These are phyloP conservation scores for Craterocephalus amniculus DNA, from an alignment of 2,797 vertebrate species.

Conservation along the genomic window DNA sequence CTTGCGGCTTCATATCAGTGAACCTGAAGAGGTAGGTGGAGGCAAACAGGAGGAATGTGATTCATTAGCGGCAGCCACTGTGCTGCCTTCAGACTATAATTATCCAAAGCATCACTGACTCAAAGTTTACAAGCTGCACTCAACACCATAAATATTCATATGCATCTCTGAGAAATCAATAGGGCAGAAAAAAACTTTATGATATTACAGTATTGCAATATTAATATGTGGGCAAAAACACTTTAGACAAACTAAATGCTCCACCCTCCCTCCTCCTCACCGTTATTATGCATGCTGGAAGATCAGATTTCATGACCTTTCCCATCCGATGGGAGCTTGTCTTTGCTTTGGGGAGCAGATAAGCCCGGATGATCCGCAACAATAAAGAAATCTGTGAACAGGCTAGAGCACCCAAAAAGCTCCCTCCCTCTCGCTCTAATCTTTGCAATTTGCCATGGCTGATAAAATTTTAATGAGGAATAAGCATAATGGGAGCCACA, in stretches of 20 bases:
- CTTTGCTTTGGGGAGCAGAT: constrained; percentile 74
- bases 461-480: constrained; percentile 83
- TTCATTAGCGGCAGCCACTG: constrained; percentile 54
- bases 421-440: constrained; percentile 69
- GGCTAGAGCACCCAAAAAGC: constrained; percentile 54
- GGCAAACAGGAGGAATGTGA: constrained; percentile 36
- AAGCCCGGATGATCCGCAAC: constrained; percentile 76
- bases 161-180: constrained; percentile 70
- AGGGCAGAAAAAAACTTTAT: constrained; percentile 72
- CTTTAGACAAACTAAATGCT: constrained; percentile 55
- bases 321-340: constrained; percentile 62
- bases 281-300: constrained; percentile 52
- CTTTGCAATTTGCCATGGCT: constrained; percentile 79
- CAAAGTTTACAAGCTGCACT: constrained; percentile 61
- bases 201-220: constrained; percentile 73
- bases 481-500: constrained; percentile 76
- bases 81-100: constrained; percentile 58
- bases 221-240: constrained; percentile 64
- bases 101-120: constrained; percentile 55
- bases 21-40: constrained; percentile 55
- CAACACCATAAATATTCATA: constrained; percentile 70
- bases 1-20: constrained; percentile 6
- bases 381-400: constrained; percentile 77
- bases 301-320: constrained; percentile 75
- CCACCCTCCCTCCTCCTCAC: constrained; percentile 24